Evolutionary conservation across 2,888 invertebrate genomes (phyloP), one percentile per base, ranked within the genome.

Genomic region (Drosophila neonasuta): DNA sequence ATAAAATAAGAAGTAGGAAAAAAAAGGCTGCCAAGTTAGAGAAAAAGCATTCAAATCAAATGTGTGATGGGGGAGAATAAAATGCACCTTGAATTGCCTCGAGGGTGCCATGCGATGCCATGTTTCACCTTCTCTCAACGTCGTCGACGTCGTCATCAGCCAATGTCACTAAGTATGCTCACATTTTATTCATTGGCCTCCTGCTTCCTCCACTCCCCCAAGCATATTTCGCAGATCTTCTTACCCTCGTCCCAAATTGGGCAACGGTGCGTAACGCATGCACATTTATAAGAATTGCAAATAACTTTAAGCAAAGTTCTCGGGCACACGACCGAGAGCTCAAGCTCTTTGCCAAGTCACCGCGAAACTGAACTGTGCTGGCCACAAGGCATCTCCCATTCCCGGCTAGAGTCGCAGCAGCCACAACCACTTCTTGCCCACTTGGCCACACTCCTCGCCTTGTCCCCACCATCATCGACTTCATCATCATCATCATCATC

Each of bases 231-330:
- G 11, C 34, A 34, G 10, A 24, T 30, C 34, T 11, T 29, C 36
- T 41, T 41, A 15, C 42, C 10, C 41, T 42, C 59, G 50, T 20
- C 11, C 24, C 65, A 30, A 79, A 85, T 82, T 88, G 86, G 58
- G 66, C 88, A 88, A 77, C 84, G 87, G 80, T 76, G 82, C 84
- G 88, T 85, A 88, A 82, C 87, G 84, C 80, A 80, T 85, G 88
- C 84, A 82, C 79, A 84, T 84, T 88, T 83, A 80, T 85, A 83
- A 73, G 86, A 87, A 87, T 88, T 79, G 87, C 86, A 81, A 87
- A 88, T 87, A 88, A 79, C 79, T 88, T 88, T 68, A 84, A 86
- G 80, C 79, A 74, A 77, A 73, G 66, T 58, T 77, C 49, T 56
- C 49, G 48, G 42, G 54, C 57, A 68, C 68, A 63, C 57, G 63